Evolutionary conservation across 2,113 vertebrate species (phyloP), one percentile per base, ranked within the genome.

Genomic region (Pycnonotus jocosus): DNA sequence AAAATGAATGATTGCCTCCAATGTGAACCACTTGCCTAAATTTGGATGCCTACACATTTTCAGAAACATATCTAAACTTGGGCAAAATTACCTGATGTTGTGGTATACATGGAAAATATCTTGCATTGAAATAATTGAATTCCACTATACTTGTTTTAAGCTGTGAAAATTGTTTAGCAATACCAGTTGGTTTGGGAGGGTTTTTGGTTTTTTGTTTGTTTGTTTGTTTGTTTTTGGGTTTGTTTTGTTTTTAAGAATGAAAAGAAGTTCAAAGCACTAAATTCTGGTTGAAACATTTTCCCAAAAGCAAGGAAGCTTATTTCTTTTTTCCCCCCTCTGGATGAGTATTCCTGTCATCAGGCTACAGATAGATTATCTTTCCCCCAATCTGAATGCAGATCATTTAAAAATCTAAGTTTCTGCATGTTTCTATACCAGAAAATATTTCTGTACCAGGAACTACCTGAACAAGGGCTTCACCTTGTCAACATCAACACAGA

Each of bases 401-500:
- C 0, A 35, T 35, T 62, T 4, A 22, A 82, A 79, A 74, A 57
- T 6, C 4, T 37, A 42, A 47, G 10, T 51, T 78, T 61, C 38
- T 38, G 11, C 11, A 38, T 38, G 15, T 45, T 77, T 72, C 28
- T 53, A 1, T 44, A 44, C 5, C 42, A 91, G 57, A 78, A 86
- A 4, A 38, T 38, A 12, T 45, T 77, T 72, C 28, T 53, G 1
- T 44, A 44, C 5, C 42, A 91, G 57, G 73, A 86, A 4, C 4
- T 17, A 30, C 27, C 6, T 56, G 51, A 79, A 60, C 10, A 15
- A 24, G 20, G 30, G 5, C 11, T 76, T 61, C 27, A 31, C 4
- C 12, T 48, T 51, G 15, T 38, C 42, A 82, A n/a, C 6, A 51
- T 33, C 44, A 53, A 45, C 0, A 0, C 4, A 79, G 56, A 13